phyloP scores from a whole-genome alignment of 2,113 vertebrate species.

The Eurypyga helias region DNA sequence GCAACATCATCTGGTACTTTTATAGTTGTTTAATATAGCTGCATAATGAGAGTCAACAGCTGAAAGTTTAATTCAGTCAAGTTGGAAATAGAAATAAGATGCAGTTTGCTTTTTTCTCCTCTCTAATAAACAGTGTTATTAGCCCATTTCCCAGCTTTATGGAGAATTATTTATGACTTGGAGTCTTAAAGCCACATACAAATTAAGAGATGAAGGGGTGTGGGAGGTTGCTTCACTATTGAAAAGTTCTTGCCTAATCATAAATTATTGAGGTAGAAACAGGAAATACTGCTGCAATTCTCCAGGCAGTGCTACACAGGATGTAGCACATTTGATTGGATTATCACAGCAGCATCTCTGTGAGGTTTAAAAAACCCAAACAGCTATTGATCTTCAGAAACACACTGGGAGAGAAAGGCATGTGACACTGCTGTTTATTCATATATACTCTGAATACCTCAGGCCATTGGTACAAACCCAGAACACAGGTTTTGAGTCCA shows the following conservation, averaged over 20 bases:
- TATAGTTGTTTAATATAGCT: neutral
- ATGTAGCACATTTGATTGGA: neutral
- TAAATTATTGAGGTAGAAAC: neutral
- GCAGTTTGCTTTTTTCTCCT: neutral
- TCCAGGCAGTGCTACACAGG: neutral
- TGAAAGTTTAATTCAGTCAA: neutral
- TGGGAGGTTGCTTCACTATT: neutral
- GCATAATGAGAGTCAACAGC: neutral
- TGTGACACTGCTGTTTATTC: neutral
- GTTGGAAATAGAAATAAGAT: neutral
- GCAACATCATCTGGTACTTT: neutral
- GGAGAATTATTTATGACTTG: constrained; percentile 8
- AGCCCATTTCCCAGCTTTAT: neutral
- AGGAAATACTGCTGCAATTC: neutral
- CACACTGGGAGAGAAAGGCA: neutral
- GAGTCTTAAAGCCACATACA: neutral
- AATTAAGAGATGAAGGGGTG: neutral
- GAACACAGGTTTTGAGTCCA: neutral
- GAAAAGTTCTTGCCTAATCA: neutral
- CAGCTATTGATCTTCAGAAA: neutral
- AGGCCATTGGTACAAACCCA: neutral
- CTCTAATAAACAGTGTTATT: neutral
- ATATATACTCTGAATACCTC: neutral
- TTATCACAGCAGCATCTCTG: neutral
- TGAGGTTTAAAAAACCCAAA: neutral